A percentile compares a stretch with the other conserved stretches of the same genome.
Evolutionary conservation across 1,140 invertebrate genomes (phyloP).

Genomic region (Vollenhovia emeryi): DNA sequence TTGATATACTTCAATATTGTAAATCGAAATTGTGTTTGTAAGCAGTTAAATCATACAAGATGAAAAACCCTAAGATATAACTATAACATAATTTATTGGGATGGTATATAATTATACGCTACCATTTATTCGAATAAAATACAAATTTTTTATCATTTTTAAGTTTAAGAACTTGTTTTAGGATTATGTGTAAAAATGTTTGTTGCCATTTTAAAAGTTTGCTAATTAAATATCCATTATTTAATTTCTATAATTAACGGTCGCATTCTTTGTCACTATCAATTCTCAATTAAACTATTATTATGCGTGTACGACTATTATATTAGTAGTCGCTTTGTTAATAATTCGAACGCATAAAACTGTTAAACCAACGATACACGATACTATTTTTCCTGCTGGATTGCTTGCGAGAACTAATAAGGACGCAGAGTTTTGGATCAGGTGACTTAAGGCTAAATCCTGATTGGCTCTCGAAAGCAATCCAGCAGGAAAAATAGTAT

Average conservation of each 20-base stretch:
- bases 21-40: not conserved
- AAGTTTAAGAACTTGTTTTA: slow-evolving; percentile 18
- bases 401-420: no score
- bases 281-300: no score
- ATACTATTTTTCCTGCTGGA: no score
- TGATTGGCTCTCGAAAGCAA: no score
- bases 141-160: slow-evolving; percentile 1
- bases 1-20: not conserved
- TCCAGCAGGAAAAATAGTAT: no score
- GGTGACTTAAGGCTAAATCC: no score
- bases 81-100: not conserved
- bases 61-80: not conserved
- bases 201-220: not conserved
- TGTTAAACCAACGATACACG: no score
- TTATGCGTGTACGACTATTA: no score
- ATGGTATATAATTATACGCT: not conserved
- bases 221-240: slow-evolving; percentile 11
- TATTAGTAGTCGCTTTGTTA: no score
- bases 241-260: slow-evolving; percentile 7
- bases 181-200: not conserved
- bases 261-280: no score
- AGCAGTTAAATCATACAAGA: not conserved
- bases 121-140: slow-evolving; percentile 13
- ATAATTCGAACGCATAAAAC: no score
- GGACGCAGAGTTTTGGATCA: no score